Evolutionary conservation across 2,113 vertebrate genomes (phyloP).

Genomic region (Xerus inauris): DNA sequence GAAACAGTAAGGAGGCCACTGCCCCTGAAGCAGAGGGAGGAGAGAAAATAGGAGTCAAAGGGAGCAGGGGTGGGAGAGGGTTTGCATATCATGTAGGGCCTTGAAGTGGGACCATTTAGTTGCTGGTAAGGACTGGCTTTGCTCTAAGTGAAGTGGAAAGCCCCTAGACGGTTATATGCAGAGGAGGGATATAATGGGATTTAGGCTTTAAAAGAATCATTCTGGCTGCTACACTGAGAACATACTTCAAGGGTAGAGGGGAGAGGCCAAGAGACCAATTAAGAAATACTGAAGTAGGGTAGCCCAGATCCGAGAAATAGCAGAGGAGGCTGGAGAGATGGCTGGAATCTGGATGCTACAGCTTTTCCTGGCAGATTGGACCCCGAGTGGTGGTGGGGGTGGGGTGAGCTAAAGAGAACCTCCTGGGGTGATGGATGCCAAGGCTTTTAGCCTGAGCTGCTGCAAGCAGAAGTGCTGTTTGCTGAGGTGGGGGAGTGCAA

Average conservation of each 20-base stretch:
- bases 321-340: not conserved
- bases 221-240: not conserved
- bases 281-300: not conserved
- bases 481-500: not conserved
- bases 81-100: accelerated
- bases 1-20: not conserved
- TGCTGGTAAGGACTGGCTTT: not conserved
- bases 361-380: not conserved
- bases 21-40: not conserved
- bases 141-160: not conserved
- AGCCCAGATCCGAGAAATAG: not conserved
- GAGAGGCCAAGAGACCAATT: not conserved
- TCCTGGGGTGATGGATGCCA: not conserved
- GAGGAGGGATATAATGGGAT: not conserved
- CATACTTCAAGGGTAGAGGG: not conserved
- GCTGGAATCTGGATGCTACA: not conserved
- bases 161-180: too few species aligned
- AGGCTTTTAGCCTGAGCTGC: not conserved
- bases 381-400: accelerated
- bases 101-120: not conserved
- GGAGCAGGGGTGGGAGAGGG: accelerated
- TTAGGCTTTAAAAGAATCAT: not conserved
- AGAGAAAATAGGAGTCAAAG: not conserved
- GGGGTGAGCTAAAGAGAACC: not conserved
- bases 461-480: not conserved